A percentile compares a stretch with the other conserved stretches of the same genome.
These are phyloP conservation scores for Thryonomys swinderianus DNA, from an alignment of 2,113 vertebrate species.

Conservation along the genomic window DNA sequence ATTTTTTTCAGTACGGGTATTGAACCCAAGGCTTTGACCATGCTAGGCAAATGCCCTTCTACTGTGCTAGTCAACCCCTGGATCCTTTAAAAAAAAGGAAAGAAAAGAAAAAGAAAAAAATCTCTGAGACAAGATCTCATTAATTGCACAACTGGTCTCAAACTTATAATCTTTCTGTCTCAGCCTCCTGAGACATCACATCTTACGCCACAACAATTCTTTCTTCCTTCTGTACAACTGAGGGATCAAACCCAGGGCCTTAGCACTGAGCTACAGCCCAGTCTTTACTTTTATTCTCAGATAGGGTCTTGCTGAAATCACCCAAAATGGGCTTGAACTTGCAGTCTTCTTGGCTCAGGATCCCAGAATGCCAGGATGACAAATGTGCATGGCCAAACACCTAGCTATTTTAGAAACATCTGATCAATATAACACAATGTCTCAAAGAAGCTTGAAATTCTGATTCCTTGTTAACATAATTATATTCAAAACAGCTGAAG, in stretches of 20 bases:
- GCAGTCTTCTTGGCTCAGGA: not conserved
- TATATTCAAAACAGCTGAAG: slow-evolving; percentile 21
- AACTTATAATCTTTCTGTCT: not conserved
- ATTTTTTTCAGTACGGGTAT: not conserved
- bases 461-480: slow-evolving; percentile 32
- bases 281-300: not conserved
- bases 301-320: not conserved
- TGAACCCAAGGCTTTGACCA: not conserved
- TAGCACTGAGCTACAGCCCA: not conserved
- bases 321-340: not conserved
- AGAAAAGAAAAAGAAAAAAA: too few species aligned
- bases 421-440: not conserved
- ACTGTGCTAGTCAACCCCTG: not conserved
- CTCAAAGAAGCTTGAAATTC: not conserved
- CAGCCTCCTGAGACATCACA: not conserved
- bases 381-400: not conserved
- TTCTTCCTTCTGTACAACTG: not conserved
- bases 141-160: not conserved
- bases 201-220: not conserved
- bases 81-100: not conserved
- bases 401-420: not conserved
- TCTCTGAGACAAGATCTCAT: not conserved
- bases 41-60: not conserved
- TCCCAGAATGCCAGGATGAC: not conserved
- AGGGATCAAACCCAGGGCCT: not conserved